Evolutionary conservation across 2,113 vertebrate species (phyloP), one percentile per base, ranked within the genome.

Genomic region (Mesembrinibis cayennensis): DNA sequence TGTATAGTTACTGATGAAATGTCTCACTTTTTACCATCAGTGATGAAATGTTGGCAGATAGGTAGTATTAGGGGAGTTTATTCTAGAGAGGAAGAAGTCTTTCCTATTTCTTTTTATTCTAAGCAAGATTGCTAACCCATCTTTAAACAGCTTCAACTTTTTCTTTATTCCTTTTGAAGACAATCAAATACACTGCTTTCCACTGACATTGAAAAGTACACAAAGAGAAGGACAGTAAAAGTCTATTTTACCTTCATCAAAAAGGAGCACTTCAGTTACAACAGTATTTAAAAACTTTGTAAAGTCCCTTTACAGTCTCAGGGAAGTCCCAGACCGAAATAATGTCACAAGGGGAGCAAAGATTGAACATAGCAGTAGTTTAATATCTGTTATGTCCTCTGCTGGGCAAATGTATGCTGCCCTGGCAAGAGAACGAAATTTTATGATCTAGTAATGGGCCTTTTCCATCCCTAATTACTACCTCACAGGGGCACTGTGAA

Each of bases 391-490:
- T 94, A 0, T 82, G 93, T 95, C 78, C 84, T 97, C 65, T 93
- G 34, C 78, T 85, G 62, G 56, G 56, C 2, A 6, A 91, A 93
- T 72, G 58, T 72, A 36, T 40, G 58, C 14, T 91, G 66, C 66
- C 38, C 56, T 85, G 89, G 91, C 69, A 85, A 84, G 44, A 76
- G n/a, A 93, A 87, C 15, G 27, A 44, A 74, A 93, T 90, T 97
- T 93, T 83, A 92, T 87, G 55, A 71, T 82, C 56, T 69, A 52
- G 47, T 82, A 95, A 93, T 84, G 49, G 65, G 30, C 26, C 45
- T 96, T 90, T 92, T 79, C 52, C 38, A 61, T 74, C 65, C 93
- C 53, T 92, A 93, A 97, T 96, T 94, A 61, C 38, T 70, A 73
- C 79, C 80, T 90, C 93, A 92, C 55, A 87, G 80, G 88, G 79